Evolutionary conservation across 2,888 invertebrate genomes (phyloP).

Genomic region (Acrobasis suavella): DNA sequence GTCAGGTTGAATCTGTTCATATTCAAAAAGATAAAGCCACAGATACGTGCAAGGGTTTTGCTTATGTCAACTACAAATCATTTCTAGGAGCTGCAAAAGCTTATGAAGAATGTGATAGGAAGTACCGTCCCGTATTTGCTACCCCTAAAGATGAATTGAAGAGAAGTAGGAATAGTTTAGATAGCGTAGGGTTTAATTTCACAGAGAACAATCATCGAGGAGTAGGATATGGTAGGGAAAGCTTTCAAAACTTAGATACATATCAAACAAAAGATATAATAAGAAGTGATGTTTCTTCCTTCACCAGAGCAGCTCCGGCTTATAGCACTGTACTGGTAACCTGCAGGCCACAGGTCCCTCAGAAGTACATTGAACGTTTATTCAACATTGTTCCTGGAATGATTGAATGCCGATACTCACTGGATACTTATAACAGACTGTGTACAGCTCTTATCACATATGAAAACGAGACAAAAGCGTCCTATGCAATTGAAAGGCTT

Average conservation of each 20-base stretch:
- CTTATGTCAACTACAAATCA: slow-evolving; percentile 91
- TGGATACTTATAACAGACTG: slow-evolving; percentile 73
- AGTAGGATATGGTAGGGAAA: slow-evolving; percentile 34
- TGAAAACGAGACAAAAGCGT: slow-evolving; percentile 60
- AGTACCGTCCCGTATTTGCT: slow-evolving; percentile 95
- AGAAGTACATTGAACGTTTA: slow-evolving; percentile 90
- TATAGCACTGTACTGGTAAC: slow-evolving; percentile 87
- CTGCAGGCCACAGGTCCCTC: slow-evolving; percentile 87
- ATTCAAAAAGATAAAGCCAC: slow-evolving; percentile 91
- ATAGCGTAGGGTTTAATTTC: slow-evolving; percentile 35
- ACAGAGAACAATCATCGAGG: slow-evolving; percentile 37
- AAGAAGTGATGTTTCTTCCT: slow-evolving; percentile 40
- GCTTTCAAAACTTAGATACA: slow-evolving; percentile 34
- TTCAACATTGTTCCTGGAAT: slow-evolving; percentile 92
- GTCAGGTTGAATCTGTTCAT: slow-evolving; percentile 88
- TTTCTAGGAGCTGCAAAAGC: slow-evolving; percentile 94
- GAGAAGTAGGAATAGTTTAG: slow-evolving; percentile 57
- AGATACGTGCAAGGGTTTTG: slow-evolving; percentile 93
- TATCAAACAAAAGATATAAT: slow-evolving; percentile 34
- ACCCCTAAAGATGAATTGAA: slow-evolving; percentile 86
- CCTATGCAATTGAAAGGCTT: slow-evolving; percentile 90
- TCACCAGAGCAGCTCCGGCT: slow-evolving; percentile 54
- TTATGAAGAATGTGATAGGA: slow-evolving; percentile 92
- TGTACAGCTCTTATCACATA: slow-evolving; percentile 68
- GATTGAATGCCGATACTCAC: slow-evolving; percentile 67